Evolutionary conservation across 2,888 invertebrate genomes (phyloP).

Genomic region (Gibbula magus): DNA sequence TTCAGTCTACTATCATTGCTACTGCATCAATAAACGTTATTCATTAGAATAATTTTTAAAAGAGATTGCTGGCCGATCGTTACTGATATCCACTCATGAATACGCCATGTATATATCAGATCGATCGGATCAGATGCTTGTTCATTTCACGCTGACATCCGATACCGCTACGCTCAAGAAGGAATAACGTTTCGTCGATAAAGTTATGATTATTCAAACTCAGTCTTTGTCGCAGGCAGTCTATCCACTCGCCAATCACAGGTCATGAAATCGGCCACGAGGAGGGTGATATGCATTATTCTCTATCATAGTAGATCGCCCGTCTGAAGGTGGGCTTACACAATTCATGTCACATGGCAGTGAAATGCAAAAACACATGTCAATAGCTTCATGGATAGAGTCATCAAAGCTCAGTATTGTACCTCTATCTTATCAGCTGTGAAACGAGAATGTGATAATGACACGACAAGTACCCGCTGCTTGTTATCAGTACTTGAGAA

Average conservation of each 20-base stretch:
- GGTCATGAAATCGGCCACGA: not conserved
- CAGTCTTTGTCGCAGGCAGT: too few species aligned
- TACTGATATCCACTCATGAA: too few species aligned
- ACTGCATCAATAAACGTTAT: too few species aligned
- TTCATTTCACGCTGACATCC: too few species aligned
- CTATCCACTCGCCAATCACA: not conserved
- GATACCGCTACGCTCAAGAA: too few species aligned
- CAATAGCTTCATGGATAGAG: not conserved
- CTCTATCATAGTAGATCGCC: not conserved
- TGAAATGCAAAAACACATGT: slow-evolving; percentile 1
- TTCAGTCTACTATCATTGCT: too few species aligned
- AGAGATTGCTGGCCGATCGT: too few species aligned
- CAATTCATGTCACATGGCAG: not conserved
- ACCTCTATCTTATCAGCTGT: slow-evolving; percentile 1
- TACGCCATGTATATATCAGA: too few species aligned
- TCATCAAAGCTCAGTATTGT: slow-evolving; percentile 7
- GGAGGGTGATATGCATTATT: not conserved
- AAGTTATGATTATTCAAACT: too few species aligned
- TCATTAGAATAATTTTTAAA: too few species aligned
- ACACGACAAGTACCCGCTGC: not conserved
- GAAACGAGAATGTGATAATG: not conserved
- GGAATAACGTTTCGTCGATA: too few species aligned
- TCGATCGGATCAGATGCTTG: too few species aligned
- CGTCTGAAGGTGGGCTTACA: not conserved
- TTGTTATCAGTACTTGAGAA: not conserved